A percentile compares a stretch with the other conserved stretches of the same genome.
Conservation (phyloP, 1,140 invertebrate genomes). For the Drosophila punjabiensis region DNA sequence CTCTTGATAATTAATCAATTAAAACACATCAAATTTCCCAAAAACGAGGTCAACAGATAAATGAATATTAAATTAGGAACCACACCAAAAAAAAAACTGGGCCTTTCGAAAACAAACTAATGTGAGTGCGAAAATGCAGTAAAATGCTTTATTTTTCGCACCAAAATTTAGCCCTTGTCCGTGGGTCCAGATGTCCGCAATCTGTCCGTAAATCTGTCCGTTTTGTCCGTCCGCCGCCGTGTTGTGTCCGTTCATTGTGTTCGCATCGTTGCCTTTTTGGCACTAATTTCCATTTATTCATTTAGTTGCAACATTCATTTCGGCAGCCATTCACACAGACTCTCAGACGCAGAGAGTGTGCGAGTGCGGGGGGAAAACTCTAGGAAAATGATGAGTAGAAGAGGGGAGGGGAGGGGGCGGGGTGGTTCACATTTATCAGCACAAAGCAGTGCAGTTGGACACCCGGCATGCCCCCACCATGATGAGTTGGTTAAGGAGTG, state of each 20-base stretch:
- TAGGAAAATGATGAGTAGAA: background rate
- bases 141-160: conserved; percentile 18
- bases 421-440: conserved; percentile 48
- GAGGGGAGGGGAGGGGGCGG: background rate
- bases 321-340: conserved; percentile 56
- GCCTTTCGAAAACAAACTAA: background rate
- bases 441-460: conserved; percentile 54
- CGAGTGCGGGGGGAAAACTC: background rate
- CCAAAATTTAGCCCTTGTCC: conserved; percentile 11
- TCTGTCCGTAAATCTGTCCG: conserved; percentile 28
- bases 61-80: conserved; percentile 4
- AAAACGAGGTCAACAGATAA: background rate
- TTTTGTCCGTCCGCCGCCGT: conserved; percentile 3
- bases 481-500: conserved; percentile 57
- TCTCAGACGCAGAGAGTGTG: conserved; percentile 15
- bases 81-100: background rate
- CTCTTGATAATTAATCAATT: background rate
- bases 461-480: conserved; percentile 7
- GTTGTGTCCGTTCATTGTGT: conserved; percentile 44
- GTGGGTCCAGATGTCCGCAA: conserved; percentile 1
- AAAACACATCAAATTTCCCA: background rate
- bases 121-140: background rate
- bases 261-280: conserved; percentile 58
- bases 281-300: conserved; percentile 80
- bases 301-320: conserved; percentile 79